These are phyloP conservation scores for Tinea semifulvella DNA, from an alignment of 2,888 invertebrate genomes.

Conservation along the genomic window DNA sequence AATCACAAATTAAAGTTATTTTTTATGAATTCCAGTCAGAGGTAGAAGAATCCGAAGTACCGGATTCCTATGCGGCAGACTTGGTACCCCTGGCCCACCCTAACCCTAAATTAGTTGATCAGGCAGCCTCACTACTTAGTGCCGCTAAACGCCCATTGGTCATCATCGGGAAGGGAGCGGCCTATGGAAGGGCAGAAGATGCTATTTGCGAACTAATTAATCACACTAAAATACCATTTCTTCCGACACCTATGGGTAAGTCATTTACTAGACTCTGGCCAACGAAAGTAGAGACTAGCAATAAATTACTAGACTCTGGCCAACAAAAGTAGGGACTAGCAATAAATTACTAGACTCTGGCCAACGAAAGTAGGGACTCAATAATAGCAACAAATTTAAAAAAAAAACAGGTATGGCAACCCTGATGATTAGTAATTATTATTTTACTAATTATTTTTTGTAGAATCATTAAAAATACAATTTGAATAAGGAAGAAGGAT, in stretches of 20 bases:
- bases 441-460: no score
- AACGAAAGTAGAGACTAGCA: no score
- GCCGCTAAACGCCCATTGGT: slow-evolving; percentile 85
- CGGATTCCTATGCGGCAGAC: slow-evolving; percentile 58
- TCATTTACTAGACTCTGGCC: no score
- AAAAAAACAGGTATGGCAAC: no score
- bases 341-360: no score
- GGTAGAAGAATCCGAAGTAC: slow-evolving; percentile 48
- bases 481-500: no score
- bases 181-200: slow-evolving; percentile 81
- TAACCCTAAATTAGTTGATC: slow-evolving; percentile 71
- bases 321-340: no score
- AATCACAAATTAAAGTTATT: not conserved
- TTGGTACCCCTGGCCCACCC: slow-evolving; percentile 76
- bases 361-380: no score
- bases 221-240: slow-evolving; percentile 81
- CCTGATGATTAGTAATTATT: no score
- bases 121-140: slow-evolving; percentile 74
- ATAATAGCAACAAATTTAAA: no score
- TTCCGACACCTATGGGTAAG: slow-evolving; percentile 94
- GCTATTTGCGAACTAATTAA: slow-evolving; percentile 75
- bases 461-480: no score
- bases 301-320: no score
- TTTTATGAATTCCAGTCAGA: slow-evolving; percentile 32
- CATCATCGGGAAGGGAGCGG: slow-evolving; percentile 91